Evolutionary conservation across 2,113 vertebrate species (phyloP).

Genomic region (Vulpes vulpes): DNA sequence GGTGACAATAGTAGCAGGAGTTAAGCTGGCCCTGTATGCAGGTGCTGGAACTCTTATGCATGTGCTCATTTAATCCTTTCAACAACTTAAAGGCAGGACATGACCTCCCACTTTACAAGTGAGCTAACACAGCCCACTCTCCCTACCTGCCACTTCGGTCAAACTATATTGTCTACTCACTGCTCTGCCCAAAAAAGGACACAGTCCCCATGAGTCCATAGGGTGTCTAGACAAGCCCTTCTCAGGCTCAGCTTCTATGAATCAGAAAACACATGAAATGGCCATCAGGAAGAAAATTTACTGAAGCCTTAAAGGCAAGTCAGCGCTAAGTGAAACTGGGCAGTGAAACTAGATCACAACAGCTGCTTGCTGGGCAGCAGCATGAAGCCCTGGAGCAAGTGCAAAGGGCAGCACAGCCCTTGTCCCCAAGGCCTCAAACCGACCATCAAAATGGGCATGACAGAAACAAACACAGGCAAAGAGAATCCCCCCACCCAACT

Average conservation of each 20-base stretch:
- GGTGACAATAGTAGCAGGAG: rapidly evolving
- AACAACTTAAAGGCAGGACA: not conserved
- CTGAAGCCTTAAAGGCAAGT: not conserved
- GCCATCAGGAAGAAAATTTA: not conserved
- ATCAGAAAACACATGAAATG: not conserved
- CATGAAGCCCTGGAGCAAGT: not conserved
- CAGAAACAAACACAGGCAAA: not conserved
- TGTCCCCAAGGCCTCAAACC: not conserved
- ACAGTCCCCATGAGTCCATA: not conserved
- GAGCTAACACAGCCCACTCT: not conserved
- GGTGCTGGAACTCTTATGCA: not conserved
- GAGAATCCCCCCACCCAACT: not conserved
- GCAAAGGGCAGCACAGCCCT: not conserved
- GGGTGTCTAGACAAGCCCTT: not conserved
- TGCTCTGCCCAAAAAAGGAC: not conserved
- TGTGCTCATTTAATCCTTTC: not conserved
- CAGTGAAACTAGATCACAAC: not conserved
- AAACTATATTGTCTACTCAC: not conserved
- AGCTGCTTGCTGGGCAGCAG: not conserved
- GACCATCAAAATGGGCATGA: not conserved
- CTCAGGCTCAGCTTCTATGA: not conserved
- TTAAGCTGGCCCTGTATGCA: rapidly evolving
- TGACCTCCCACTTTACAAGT: not conserved
- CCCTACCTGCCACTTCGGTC: not conserved
- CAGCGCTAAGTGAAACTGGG: not conserved